Conservation (phyloP, 1,140 invertebrate genomes). For the Bombus soroeensis region DNA sequence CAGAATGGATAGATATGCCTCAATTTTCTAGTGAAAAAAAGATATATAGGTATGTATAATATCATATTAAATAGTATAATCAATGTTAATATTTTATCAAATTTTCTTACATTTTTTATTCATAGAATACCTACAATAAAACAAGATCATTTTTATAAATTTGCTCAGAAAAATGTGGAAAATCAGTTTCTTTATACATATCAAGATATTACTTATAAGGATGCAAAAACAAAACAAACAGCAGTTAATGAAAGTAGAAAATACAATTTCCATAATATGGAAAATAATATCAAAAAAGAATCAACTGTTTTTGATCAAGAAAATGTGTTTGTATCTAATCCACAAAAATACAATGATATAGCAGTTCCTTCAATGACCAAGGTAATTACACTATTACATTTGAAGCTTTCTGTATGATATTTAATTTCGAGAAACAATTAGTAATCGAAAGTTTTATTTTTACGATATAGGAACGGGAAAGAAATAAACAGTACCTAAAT, state of each 20-base stretch:
- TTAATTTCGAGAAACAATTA: neutral
- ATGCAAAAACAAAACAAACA: neutral
- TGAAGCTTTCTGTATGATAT: too few relatives aligned
- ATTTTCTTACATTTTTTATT: constrained; percentile 13
- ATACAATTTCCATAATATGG: neutral
- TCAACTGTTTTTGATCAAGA: neutral
- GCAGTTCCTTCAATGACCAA: neutral
- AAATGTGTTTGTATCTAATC: neutral
- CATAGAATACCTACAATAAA: constrained; percentile 53
- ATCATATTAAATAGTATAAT: neutral
- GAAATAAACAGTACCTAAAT: neutral
- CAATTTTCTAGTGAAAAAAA: constrained; percentile 76
- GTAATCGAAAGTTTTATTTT: neutral
- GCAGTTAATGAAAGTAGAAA: neutral
- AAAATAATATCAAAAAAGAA: neutral
- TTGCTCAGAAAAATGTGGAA: constrained; percentile 14
- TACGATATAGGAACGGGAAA: neutral
- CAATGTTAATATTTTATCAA: neutral
- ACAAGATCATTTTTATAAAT: constrained; percentile 48
- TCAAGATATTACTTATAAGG: neutral
- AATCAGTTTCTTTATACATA: constrained; percentile 14
- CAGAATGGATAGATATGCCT: constrained; percentile 79
- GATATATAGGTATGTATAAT: constrained; percentile 68
- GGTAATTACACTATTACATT: neutral
- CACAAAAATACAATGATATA: neutral